phyloP scores from a whole-genome alignment of 2,888 invertebrate species.

The Andrena bucephala region DNA sequence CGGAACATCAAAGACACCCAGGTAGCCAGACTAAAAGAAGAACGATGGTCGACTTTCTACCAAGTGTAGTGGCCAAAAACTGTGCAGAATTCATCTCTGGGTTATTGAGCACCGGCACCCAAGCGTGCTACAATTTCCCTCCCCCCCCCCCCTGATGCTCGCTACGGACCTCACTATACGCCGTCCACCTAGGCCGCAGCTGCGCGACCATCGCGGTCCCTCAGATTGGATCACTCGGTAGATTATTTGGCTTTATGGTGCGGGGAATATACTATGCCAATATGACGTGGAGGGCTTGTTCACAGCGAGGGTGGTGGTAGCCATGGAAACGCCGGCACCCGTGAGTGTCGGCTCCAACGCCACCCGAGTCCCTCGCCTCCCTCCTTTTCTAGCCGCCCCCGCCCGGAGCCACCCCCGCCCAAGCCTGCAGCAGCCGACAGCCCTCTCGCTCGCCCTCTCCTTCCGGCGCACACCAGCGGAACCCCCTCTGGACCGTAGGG shows the following conservation, averaged over 20 bases:
- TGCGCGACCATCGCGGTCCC: constrained; percentile 60
- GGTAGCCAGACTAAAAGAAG: too few species aligned
- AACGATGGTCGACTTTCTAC: too few species aligned
- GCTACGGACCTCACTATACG: background rate
- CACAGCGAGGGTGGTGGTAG: constrained; percentile 80
- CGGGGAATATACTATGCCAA: constrained; percentile 84
- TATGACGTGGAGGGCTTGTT: constrained; percentile 79
- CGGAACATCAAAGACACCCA: too few species aligned
- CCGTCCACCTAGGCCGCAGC: constrained; percentile 30
- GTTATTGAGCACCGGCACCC: background rate
- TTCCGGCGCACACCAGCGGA: constrained; percentile 55
- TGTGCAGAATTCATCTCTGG: background rate
- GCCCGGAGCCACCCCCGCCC: constrained; percentile 48
- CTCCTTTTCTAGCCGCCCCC: constrained; percentile 67
- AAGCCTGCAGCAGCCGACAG: constrained; percentile 59
- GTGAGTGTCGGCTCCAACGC: constrained; percentile 88
- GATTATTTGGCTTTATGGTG: constrained; percentile 83
- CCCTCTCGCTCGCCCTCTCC: constrained; percentile 61
- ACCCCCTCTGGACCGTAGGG: constrained; percentile 68
- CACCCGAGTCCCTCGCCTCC: constrained; percentile 84
- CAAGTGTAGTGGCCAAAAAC: background rate
- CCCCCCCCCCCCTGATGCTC: background rate
- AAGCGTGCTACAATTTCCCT: background rate
- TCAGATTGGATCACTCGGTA: constrained; percentile 80
- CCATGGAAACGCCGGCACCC: constrained; percentile 84